Evolutionary conservation across 2,113 vertebrate species (phyloP).

Genomic region (Bufo gargarizans): DNA sequence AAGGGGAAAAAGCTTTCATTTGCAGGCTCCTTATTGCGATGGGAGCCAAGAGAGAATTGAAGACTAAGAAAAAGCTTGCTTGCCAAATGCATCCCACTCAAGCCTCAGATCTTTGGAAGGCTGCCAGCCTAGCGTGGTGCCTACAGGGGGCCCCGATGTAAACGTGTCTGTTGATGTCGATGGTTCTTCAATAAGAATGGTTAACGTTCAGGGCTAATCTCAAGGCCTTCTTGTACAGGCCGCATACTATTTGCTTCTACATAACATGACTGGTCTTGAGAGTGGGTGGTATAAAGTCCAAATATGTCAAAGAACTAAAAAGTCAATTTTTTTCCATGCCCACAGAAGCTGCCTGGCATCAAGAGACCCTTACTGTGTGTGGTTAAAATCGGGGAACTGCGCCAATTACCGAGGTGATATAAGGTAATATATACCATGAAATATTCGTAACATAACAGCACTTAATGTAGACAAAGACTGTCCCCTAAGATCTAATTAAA

Average conservation of each 20-base stretch:
- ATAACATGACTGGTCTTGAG: neutral
- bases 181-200: neutral
- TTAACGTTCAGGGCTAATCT: neutral
- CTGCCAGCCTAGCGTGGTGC: neutral
- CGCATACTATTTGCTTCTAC: neutral
- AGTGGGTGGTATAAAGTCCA: neutral
- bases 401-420: constrained; percentile 71
- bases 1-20: neutral
- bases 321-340: constrained; percentile 18
- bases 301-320: neutral
- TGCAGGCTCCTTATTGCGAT: neutral
- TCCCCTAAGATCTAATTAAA: constrained; percentile 49
- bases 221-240: neutral
- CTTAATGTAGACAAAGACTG: neutral
- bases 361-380: constrained; percentile 87
- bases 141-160: neutral
- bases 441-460: neutral
- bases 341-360: constrained; percentile 85
- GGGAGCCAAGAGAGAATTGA: constrained; percentile 11
- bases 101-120: constrained; percentile 11
- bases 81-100: constrained; percentile 18
- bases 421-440: constrained; percentile 69
- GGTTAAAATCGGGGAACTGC: constrained; percentile 80
- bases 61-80: neutral
- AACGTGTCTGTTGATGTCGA: neutral